Base-by-base conservation (phyloP, 1,140 invertebrate species). In the Monomorium pharaonis region DNA sequence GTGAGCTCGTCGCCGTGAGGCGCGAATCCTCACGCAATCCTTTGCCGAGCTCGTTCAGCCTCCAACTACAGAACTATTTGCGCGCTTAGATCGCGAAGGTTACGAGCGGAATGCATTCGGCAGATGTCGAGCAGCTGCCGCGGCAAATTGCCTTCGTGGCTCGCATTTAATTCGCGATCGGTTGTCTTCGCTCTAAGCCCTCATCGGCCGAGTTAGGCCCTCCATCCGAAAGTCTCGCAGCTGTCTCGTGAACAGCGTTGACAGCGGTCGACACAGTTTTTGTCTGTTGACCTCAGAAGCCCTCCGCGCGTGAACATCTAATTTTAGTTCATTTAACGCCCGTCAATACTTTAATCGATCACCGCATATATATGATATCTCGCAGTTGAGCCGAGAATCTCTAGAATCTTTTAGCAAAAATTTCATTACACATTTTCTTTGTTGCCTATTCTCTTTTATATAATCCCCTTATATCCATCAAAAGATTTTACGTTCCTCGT, bases 51-150 rank as follows among this genome's bases (percentile, higher is more conserved):
- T 3, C 42, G 37, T 30, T 47, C n/a, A 12, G 51, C 30, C n/a
- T n/a, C 60, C 63, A 49, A 85, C 67, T 84, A 60, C 70, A 88
- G 56, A 89, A 87, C 85, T 89, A 87, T 90, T 89, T 75, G 87
- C 27, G 63, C 51, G 80, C 67, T 87, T 87, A 87, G 88, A 70
- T 89, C 70, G 77, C 76, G 75, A 86, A 84, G 80, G 76, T 76
- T 86, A 81, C 86, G 72, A 74, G 84, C 33, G 86, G 85, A 89
- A 93, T 86, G 89, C 89, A 91, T 89, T 90, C 88, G 88, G 86
- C 93, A 94, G 92, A 94, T 94, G 93, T 91, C 87, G 89, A 80
- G 80, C 93, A 93, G 92, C 93, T 94, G 93, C 89, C 84, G 49
- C 70, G 62, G 88, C 63, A 87, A 88, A 90, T 92, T 90, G 86